phyloP scores from a whole-genome alignment of 2,797 vertebrate genomes.

The Syngnathus acus region DNA sequence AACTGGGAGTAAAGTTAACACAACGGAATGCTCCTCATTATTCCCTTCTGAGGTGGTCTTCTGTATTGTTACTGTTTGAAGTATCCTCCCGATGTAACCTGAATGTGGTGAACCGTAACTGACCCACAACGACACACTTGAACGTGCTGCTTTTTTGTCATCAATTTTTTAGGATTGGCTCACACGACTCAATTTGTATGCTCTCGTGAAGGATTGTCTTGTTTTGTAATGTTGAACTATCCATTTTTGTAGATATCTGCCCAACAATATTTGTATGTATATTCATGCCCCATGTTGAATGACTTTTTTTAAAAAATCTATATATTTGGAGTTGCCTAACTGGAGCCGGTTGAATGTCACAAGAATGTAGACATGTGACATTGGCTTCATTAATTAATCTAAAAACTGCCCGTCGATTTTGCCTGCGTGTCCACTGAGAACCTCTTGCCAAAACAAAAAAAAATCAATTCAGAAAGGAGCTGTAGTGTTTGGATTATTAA shows the following conservation, averaged over 20 bases:
- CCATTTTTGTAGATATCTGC: neutral
- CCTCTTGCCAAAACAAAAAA: slow-evolving; percentile 18
- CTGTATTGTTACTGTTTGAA: neutral
- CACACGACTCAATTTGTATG: neutral
- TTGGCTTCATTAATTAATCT: slow-evolving; percentile 1
- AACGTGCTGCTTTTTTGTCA: neutral
- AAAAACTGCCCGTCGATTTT: slow-evolving; percentile 9
- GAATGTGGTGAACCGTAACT: neutral
- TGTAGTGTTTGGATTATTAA: neutral
- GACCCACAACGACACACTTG: neutral
- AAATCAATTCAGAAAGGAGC: neutral
- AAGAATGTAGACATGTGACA: slow-evolving; percentile 11
- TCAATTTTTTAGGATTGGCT: neutral
- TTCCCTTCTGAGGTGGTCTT: neutral
- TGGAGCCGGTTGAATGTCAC: slow-evolving; percentile 11
- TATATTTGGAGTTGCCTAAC: slow-evolving; percentile 12
- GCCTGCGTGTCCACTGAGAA: slow-evolving; percentile 42
- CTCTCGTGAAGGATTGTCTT: neutral
- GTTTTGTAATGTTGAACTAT: neutral
- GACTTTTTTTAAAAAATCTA: neutral
- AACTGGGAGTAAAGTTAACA: neutral
- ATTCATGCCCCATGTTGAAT: neutral
- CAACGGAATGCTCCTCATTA: neutral
- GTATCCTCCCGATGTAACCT: neutral
- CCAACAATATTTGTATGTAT: neutral